These are phyloP conservation scores for Lissocephala sabroskyi DNA, from an alignment of 2,888 invertebrate species.

Conservation along the genomic window DNA sequence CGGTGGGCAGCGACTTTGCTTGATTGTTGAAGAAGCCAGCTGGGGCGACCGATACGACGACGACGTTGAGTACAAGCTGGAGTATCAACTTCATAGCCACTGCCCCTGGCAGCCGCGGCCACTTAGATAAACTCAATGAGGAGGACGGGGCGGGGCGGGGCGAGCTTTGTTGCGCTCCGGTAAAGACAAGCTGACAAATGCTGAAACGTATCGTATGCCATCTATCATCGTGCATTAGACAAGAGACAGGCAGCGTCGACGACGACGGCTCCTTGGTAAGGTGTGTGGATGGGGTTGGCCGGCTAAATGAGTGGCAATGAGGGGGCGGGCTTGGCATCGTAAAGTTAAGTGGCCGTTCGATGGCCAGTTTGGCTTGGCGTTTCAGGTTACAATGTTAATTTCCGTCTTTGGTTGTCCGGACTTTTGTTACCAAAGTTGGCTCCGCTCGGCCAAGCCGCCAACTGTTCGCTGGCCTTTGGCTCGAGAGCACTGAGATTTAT, in stretches of 20 bases:
- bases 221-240: slow-evolving; percentile 65
- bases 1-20: no score
- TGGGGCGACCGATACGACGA: no score
- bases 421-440: slow-evolving; percentile 56
- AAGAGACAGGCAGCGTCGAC: not conserved
- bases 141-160: not conserved
- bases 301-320: not conserved
- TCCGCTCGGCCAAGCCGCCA: slow-evolving; percentile 8
- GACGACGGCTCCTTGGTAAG: not conserved
- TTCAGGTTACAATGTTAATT: slow-evolving; percentile 62
- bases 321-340: slow-evolving; percentile 34
- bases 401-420: slow-evolving; percentile 46
- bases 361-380: slow-evolving; percentile 48
- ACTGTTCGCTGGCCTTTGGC: slow-evolving; percentile 2
- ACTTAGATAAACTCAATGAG: not conserved
- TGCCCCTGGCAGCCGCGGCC: not conserved
- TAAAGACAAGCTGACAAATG: slow-evolving; percentile 64
- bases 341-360: slow-evolving; percentile 64
- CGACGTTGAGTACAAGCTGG: no score
- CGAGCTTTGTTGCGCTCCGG: slow-evolving; percentile 61
- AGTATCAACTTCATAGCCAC: not conserved
- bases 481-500: slow-evolving; percentile 44
- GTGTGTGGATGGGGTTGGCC: not conserved
- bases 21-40: no score
- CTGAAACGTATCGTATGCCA: slow-evolving; percentile 66